These are phyloP conservation scores for Furnarius figulus DNA, from an alignment of 2,113 vertebrate genomes.

Conservation along the genomic window DNA sequence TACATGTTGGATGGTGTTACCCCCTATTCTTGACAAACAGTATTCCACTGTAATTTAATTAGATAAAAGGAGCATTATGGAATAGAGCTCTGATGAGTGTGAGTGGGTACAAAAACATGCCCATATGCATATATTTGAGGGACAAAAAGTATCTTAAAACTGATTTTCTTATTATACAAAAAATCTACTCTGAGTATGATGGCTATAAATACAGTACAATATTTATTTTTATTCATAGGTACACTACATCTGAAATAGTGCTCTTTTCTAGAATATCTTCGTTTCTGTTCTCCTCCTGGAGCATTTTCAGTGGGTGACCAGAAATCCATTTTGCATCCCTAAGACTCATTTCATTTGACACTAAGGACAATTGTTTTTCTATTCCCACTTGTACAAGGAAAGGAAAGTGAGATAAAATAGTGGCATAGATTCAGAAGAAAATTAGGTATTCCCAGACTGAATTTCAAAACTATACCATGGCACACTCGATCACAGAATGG, in stretches of 20 bases:
- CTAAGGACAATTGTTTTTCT: background rate
- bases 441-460: background rate
- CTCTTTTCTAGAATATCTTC: rapidly evolving
- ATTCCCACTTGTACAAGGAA: background rate
- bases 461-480: background rate
- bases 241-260: background rate
- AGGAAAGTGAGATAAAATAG: background rate
- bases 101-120: background rate
- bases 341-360: background rate
- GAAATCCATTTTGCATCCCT: background rate
- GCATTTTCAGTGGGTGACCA: background rate
- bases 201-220: background rate
- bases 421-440: background rate
- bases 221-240: background rate
- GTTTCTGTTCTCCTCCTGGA: background rate
- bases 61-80: background rate
- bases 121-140: background rate
- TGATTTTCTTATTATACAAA: background rate
- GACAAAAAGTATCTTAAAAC: background rate
- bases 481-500: background rate
- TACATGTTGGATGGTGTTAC: background rate
- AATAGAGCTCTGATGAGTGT: background rate
- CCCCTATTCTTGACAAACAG: background rate
- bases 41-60: background rate
- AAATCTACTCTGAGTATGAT: background rate